Base-by-base conservation (phyloP, 2,888 invertebrate genomes). In the Megastigmus dorsalis region DNA sequence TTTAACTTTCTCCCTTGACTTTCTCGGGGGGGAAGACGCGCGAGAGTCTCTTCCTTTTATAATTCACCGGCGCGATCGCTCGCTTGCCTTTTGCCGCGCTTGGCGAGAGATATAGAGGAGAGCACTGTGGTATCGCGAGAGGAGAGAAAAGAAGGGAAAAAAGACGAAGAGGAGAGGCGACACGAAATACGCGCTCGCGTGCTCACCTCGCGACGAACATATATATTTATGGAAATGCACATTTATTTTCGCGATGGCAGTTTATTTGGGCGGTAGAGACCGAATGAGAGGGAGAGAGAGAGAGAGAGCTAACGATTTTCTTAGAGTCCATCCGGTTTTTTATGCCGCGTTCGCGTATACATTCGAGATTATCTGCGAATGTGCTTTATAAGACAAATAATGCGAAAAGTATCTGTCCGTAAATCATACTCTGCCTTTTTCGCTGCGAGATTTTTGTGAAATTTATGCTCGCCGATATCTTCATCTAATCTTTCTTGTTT, bases 221-320 rank as follows among this genome's bases (percentile, higher is more conserved):
- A n/a, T 48, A 9, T 76, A 76, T 76, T 76, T 76, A 74, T 76
- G 76, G 74, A 76, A 76, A 76, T 71, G 76, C 67, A 60, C 74
- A 59, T 71, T 74, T 71, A 63, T 76, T 70, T 65, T 70, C 52
- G 66, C 54, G 50, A 60, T 60, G 54, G 41, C 30, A 48, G 60
- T 36, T 70, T 63, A 50, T 71, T 62, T 50, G 43, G 41, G 13
- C 2, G 38, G 38, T n/a, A 30, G 54, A 20, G 41, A 30, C 18
- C 3, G 2, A 0, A 36, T 23, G 33, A 38, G 36, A 36, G 38
- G n/a, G n/a, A n/a, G n/a, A n/a, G 41, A 30, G 30, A 2, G 2
- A 0, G 45, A 33, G 33, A 38, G 36, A 36, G 38, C 43, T 41
- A 18, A 52, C 62, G 45, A 54, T 70, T 74, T 67, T 74, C 74